phyloP scores from a whole-genome alignment of 2,797 vertebrate species.

The Euphonia xanthogaster region DNA sequence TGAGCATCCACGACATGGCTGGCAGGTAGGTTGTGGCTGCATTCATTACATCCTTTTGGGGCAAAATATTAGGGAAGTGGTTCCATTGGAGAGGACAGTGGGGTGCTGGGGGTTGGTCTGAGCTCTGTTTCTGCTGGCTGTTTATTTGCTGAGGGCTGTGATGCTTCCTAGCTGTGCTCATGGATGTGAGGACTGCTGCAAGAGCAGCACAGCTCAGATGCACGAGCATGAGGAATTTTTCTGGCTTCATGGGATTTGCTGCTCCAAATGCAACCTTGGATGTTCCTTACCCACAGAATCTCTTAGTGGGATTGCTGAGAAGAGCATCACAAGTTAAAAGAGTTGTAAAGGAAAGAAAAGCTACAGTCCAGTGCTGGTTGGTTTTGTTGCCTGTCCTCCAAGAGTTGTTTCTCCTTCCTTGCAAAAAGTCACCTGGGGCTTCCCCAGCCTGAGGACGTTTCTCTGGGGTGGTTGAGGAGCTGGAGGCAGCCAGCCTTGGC shows the following conservation, averaged over 20 bases:
- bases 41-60: accelerated
- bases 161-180: neutral
- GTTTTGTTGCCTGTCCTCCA: neutral
- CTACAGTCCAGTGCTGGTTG: neutral
- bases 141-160: neutral
- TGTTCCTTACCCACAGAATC: accelerated
- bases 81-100: neutral
- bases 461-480: neutral
- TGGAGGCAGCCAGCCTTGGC: neutral
- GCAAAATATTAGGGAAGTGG: neutral
- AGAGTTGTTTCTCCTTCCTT: neutral
- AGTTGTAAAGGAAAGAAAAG: neutral
- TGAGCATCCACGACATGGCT: neutral
- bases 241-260: neutral
- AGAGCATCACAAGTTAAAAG: neutral
- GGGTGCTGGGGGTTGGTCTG: neutral
- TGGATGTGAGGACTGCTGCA: neutral
- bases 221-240: accelerated
- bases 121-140: accelerated
- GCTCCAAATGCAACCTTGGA: neutral
- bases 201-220: neutral
- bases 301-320: neutral
- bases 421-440: neutral
- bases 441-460: neutral
- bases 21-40: neutral